Evolutionary conservation across 92 coral and sea anemone genomes (phyloP), one percentile per base, ranked within the genome.

Genomic region (Siderastrea siderea): DNA sequence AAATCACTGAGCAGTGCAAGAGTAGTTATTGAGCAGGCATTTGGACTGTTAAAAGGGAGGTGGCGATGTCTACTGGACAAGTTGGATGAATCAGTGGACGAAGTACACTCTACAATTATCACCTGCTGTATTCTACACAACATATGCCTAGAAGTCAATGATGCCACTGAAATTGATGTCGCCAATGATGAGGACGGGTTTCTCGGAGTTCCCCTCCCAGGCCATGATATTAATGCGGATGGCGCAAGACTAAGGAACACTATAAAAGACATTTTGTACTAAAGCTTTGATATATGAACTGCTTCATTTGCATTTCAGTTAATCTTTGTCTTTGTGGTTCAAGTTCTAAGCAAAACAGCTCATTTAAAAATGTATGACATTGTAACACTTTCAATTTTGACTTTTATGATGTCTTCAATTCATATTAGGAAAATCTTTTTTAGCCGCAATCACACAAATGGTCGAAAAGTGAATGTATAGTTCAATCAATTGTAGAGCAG

Each of bases 1-100:
- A 72, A 84, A 15, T 74, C 88, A 62, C 50, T 84, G 48, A 84
- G 82, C 69, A 73, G 74, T 43, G 88, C 88, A 61, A 84, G 82
- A 75, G 75, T 84, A 2, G 83, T 84, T 43, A 67, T 84, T 10
- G 88, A 74, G 71, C 79, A 83, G 62, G 87, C 87, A 52, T 83
- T 71, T 71, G 69, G 87, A 58, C 58, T 68, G 53, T 61, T 84
- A 15, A 84, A 74, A 45, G 88, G 82, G 55, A 53, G 88, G 71
- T 66, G 71, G 71, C 7, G 26, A n/a, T 66, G 71, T 38, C 38
- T 66, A 66, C 71, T 66, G 71, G 46, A 66, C 46, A 84, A 84
- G 64, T 26, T 84, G 14, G 88, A 84, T 51, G 88, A 84, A 68
- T 74, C 82, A 75, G 75, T 84, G 65, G 80, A 83, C 12, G 66